phyloP scores from a whole-genome alignment of 2,113 vertebrate species.

The Hydrolagus affinis region DNA sequence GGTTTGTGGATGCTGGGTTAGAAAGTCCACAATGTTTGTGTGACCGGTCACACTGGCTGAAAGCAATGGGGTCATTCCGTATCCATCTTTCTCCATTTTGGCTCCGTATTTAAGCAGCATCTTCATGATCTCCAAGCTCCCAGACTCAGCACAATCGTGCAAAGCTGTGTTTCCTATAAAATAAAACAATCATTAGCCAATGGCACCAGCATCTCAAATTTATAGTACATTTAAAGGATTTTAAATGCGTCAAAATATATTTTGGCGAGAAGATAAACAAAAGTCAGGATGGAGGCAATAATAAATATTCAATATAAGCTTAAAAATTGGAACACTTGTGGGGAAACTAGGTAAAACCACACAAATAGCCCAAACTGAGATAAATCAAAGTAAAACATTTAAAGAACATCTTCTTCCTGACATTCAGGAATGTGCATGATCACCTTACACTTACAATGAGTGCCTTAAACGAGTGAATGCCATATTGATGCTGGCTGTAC shows the following conservation, averaged over 20 bases:
- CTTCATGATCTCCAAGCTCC: constrained; percentile 95
- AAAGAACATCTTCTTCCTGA: too few species aligned
- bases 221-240: background rate
- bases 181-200: constrained; percentile 4
- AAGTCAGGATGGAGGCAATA: background rate
- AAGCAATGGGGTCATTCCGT: constrained; percentile 92
- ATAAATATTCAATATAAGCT: background rate
- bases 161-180: constrained; percentile 84
- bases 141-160: constrained; percentile 96
- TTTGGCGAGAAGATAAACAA: background rate
- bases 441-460: too few species aligned
- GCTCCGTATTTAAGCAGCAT: constrained; percentile 92
- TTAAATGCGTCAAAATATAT: background rate
- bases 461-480: too few species aligned
- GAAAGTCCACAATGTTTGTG: constrained; percentile 93
- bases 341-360: too few species aligned
- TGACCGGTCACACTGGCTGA: constrained; percentile 95
- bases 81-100: constrained; percentile 93
- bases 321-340: background rate
- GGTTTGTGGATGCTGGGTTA: constrained; percentile 80
- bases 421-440: too few species aligned
- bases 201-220: background rate
- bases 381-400: too few species aligned
- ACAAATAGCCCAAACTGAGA: too few species aligned
- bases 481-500: too few species aligned